Conservation (phyloP, 2,888 invertebrate species). For the Andricus quercusramuli region DNA sequence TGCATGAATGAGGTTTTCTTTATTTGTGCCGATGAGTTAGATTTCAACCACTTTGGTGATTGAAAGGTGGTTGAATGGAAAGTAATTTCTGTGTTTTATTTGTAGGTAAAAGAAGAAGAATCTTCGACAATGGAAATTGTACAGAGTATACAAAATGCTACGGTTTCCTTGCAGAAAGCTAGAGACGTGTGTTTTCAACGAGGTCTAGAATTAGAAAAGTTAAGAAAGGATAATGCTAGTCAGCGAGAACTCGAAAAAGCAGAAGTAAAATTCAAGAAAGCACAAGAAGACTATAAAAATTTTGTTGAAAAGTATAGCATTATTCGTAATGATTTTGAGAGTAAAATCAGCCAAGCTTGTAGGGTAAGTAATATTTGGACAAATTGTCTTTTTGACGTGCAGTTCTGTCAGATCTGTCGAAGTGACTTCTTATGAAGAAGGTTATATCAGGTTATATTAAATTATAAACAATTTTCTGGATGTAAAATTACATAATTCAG, state of each 20-base stretch:
- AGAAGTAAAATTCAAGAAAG: constrained; percentile 94
- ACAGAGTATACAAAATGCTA: constrained; percentile 91
- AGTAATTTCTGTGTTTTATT: constrained; percentile 10
- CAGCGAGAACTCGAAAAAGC: constrained; percentile 96
- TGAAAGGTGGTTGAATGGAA: neutral
- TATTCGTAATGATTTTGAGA: constrained; percentile 96
- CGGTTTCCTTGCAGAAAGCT: constrained; percentile 92
- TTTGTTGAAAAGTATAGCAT: constrained; percentile 95
- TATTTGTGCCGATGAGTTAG: too few species aligned
- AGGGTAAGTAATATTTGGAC: constrained; percentile 80
- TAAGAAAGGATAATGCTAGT: constrained; percentile 93
- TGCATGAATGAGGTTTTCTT: too few species aligned
- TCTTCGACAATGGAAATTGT: constrained; percentile 94
- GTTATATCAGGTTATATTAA: too few species aligned
- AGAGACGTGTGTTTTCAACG: constrained; percentile 95
- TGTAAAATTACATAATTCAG: too few species aligned
- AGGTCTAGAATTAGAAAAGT: constrained; percentile 92
- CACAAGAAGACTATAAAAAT: constrained; percentile 95
- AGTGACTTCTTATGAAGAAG: too few species aligned
- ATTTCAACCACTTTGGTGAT: too few species aligned
- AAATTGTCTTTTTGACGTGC: too few species aligned
- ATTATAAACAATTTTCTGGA: too few species aligned
- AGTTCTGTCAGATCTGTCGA: too few species aligned
- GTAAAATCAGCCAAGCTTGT: constrained; percentile 95
- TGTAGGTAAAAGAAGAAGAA: constrained; percentile 94